phyloP scores from a whole-genome alignment of 2,888 invertebrate genomes.

The Nemotelus pantherinus region DNA sequence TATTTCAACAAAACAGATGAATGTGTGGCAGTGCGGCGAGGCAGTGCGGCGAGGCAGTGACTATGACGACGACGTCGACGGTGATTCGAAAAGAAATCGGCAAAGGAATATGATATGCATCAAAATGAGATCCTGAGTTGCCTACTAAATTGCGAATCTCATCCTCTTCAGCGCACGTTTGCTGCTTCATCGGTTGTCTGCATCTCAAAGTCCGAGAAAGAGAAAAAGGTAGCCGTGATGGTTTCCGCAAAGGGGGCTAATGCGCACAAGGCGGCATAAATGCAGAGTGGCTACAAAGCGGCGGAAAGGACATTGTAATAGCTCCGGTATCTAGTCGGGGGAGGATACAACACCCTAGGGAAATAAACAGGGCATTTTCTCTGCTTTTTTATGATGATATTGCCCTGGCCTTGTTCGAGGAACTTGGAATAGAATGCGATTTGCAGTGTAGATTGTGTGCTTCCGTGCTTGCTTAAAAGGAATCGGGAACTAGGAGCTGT shows the following conservation, averaged over 20 bases:
- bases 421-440: slow-evolving; percentile 3
- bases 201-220: slow-evolving; percentile 12
- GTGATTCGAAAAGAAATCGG: slow-evolving; percentile 25
- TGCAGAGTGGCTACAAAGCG: slow-evolving; percentile 20
- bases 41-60: background rate
- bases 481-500: background rate
- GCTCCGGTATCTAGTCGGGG: slow-evolving; percentile 8
- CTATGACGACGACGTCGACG: background rate
- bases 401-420: slow-evolving; percentile 20
- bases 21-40: background rate
- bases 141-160: slow-evolving; percentile 31
- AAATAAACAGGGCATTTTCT: slow-evolving; percentile 48
- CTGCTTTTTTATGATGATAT: slow-evolving; percentile 50
- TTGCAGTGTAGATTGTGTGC: slow-evolving; percentile 15
- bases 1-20: slow-evolving; percentile 14
- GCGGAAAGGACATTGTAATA: slow-evolving; percentile 15
- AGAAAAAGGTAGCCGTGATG: background rate
- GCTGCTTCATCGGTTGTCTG: background rate
- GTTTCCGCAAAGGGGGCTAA: background rate
- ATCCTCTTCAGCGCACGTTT: background rate
- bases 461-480: background rate
- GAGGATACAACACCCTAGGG: slow-evolving; percentile 49
- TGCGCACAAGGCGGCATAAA: slow-evolving; percentile 9
- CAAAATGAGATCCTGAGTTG: slow-evolving; percentile 37
- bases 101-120: slow-evolving; percentile 47